These are phyloP conservation scores for Geophilus truncorum DNA, from an alignment of 2,888 invertebrate genomes.

Conservation along the genomic window DNA sequence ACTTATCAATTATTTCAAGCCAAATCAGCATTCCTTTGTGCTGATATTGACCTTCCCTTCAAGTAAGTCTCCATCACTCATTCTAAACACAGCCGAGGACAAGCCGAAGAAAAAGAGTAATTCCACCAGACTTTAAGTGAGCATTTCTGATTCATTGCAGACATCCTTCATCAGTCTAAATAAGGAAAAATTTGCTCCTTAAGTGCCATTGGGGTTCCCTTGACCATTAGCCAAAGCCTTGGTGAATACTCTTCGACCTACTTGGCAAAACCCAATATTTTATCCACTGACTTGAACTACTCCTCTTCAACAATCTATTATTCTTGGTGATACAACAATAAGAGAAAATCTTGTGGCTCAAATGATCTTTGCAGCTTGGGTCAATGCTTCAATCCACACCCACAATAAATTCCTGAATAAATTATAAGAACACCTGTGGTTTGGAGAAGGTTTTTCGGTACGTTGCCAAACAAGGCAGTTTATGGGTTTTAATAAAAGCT, in stretches of 20 bases:
- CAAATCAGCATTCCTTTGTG: not conserved
- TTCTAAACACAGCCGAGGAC: not conserved
- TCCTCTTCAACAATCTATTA: too few species aligned
- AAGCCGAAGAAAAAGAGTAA: not conserved
- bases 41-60: not conserved
- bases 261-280: too few species aligned
- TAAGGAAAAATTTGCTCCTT: not conserved
- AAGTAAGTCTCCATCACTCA: not conserved
- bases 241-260: not conserved
- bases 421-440: not conserved
- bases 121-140: not conserved
- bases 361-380: not conserved
- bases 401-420: not conserved
- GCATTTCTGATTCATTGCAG: not conserved
- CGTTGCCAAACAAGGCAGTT: not conserved
- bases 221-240: not conserved
- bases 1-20: not conserved
- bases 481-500: not conserved
- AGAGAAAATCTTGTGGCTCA: not conserved
- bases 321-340: not conserved
- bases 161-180: not conserved
- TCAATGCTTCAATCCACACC: not conserved
- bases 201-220: not conserved
- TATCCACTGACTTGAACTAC: too few species aligned
- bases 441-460: not conserved